Evolutionary conservation across 2,113 vertebrate species (phyloP), one percentile per base, ranked within the genome.

Genomic region (Anhinga anhinga): DNA sequence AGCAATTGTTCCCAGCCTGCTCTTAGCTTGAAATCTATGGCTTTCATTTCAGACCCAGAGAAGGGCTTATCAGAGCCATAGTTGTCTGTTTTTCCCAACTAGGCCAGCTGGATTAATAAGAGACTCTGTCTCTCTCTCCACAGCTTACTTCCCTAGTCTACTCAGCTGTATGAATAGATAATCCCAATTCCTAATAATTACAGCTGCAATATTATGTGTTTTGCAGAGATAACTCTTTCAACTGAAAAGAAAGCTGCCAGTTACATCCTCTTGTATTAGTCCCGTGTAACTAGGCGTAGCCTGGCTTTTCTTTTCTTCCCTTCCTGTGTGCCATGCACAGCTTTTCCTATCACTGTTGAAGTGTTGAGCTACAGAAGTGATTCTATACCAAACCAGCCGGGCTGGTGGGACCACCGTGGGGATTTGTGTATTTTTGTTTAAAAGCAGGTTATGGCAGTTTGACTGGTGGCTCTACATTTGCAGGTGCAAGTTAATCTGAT

Each of bases 171-270:
- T 94, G 71, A 94, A 87, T 19, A 95, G 93, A 95, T 93, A 97
- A 94, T 95, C 78, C 86, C 73, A 91, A 87, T 89, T 95, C 91
- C 86, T 94, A 92, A 85, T 93, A 93, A 91, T 89, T 96, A 91
- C 83, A 87, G 86, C 83, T 80, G 20, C 70, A 53, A 25, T 90
- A 79, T 72, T 82, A 59, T 30, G 69, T 80, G 93, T 94, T 95
- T 97, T 95, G 30, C 40, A 30, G 53, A 87, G 73, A 71, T 85
- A 91, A 53, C n/a, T 72, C 52, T 84, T 93, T 71, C 66, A 85
- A n/a, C 52, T 89, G 83, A 89, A 96, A 94, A 73, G 87, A 89
- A 62, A 85, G 40, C 65, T 89, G 45, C 36, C 36, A 32, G 72
- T 74, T 95, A 74, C 42, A 71, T 78, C 27, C 10, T 74, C 32